These are phyloP conservation scores for Chironomus tepperi DNA, from an alignment of 1,140 invertebrate species.

Conservation along the genomic window DNA sequence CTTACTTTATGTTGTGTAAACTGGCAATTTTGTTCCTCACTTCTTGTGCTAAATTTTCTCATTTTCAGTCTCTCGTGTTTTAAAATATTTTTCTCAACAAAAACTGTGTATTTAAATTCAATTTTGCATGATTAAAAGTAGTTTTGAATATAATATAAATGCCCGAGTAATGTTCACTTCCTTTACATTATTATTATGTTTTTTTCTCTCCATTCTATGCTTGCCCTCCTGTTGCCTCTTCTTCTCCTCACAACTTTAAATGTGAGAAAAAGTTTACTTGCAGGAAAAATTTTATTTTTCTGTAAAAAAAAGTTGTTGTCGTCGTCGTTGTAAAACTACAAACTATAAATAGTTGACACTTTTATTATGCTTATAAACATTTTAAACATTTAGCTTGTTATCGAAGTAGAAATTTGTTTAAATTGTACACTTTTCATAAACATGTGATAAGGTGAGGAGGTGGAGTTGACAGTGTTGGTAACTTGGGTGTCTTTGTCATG, in stretches of 20 bases:
- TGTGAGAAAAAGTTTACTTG: background rate
- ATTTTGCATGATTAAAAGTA: constrained; percentile 22
- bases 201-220: background rate
- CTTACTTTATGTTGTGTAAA: too few relatives aligned
- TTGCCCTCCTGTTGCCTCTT: background rate
- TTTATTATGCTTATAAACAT: constrained; percentile 11
- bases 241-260: background rate
- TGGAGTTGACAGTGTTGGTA: too few relatives aligned
- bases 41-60: too few relatives aligned
- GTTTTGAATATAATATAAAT: constrained; percentile 9
- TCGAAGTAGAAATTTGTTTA: background rate
- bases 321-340: background rate
- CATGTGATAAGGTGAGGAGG: too few relatives aligned
- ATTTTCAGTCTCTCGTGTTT: background rate
- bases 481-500: too few relatives aligned
- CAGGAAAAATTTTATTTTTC: background rate
- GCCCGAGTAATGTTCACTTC: constrained; percentile 6
- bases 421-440: background rate
- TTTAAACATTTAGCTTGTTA: background rate
- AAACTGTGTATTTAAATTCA: constrained; percentile 20
- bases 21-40: too few relatives aligned
- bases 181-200: background rate
- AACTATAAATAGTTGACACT: background rate
- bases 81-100: background rate
- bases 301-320: background rate